phyloP scores from a whole-genome alignment of 2,113 vertebrate genomes.

The Brachyhypopomus occidentalis region DNA sequence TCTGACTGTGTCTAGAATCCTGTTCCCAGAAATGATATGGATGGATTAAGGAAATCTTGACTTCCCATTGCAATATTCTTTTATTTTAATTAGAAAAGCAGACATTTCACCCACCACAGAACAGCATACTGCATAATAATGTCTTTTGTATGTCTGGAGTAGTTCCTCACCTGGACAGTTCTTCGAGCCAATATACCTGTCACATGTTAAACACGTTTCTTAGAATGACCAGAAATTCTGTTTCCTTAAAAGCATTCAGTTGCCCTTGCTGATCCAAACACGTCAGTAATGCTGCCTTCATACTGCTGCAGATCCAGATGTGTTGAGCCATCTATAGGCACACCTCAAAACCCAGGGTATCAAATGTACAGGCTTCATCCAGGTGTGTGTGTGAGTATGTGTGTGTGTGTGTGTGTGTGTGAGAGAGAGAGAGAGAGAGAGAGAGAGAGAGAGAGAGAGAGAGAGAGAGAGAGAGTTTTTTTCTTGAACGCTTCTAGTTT shows the following conservation, averaged over 20 bases:
- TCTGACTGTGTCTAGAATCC: slow-evolving; percentile 50
- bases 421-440: slow-evolving; percentile 44
- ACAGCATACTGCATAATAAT: slow-evolving; percentile 46
- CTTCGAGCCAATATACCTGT: not conserved
- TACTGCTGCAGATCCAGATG: slow-evolving; percentile 24
- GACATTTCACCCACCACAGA: slow-evolving; percentile 62
- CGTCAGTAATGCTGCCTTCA: slow-evolving; percentile 40
- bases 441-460: slow-evolving; percentile 43
- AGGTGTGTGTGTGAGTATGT: slow-evolving; percentile 62
- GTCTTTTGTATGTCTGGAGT: not conserved
- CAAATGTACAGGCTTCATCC: slow-evolving; percentile 61
- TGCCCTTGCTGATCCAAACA: slow-evolving; percentile 51
- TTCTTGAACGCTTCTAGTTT: slow-evolving; percentile 63
- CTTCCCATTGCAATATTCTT: slow-evolving; percentile 65
- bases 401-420: slow-evolving; percentile 12
- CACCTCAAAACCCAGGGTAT: slow-evolving; percentile 58
- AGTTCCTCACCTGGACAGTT: slow-evolving; percentile 3
- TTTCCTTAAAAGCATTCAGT: slow-evolving; percentile 52
- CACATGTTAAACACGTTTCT: slow-evolving; percentile 48
- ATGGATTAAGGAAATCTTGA: slow-evolving; percentile 46
- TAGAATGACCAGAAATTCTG: slow-evolving; percentile 42
- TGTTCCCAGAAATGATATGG: slow-evolving; percentile 17
- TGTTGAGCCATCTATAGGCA: slow-evolving; percentile 41
- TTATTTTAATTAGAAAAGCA: slow-evolving; percentile 65
- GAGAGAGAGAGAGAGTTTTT: slow-evolving; percentile 46